These are phyloP conservation scores for Oxystoma pomonae DNA, from an alignment of 2,888 invertebrate genomes.

Conservation along the genomic window DNA sequence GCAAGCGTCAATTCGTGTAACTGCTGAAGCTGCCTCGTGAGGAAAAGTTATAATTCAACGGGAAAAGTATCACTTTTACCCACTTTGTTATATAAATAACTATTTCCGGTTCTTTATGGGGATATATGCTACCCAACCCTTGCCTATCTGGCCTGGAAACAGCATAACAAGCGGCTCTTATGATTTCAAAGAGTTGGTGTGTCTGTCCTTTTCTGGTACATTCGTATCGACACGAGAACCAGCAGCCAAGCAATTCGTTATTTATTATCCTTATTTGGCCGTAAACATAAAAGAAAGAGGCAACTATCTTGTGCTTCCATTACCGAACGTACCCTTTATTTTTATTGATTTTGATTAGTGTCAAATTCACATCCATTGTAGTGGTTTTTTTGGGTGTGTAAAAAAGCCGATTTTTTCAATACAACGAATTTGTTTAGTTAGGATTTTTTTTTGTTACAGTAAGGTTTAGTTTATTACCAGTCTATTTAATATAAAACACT, in stretches of 20 bases:
- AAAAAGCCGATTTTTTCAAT: constrained; percentile 24
- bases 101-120: background rate
- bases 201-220: background rate
- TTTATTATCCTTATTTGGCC: too few relatives aligned
- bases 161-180: too few relatives aligned
- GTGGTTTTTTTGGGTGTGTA: constrained; percentile 36
- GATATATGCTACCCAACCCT: background rate
- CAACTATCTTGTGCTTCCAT: too few relatives aligned
- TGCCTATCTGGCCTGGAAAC: background rate
- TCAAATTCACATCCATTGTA: constrained; percentile 25
- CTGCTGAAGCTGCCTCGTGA: too few relatives aligned
- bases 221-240: background rate
- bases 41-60: too few relatives aligned
- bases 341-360: background rate
- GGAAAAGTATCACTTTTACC: too few relatives aligned
- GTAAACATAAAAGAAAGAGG: too few relatives aligned
- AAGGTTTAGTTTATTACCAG: background rate
- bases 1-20: too few relatives aligned
- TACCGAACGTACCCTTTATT: background rate
- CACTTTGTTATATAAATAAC: background rate
- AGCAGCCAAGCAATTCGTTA: too few relatives aligned
- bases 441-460: constrained; percentile 13
- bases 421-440: constrained; percentile 28
- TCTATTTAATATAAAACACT: constrained; percentile 10
- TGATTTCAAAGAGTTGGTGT: too few relatives aligned